Evolutionary conservation across 2,113 vertebrate genomes (phyloP).

Genomic region (Psilopsiagon aurifrons): DNA sequence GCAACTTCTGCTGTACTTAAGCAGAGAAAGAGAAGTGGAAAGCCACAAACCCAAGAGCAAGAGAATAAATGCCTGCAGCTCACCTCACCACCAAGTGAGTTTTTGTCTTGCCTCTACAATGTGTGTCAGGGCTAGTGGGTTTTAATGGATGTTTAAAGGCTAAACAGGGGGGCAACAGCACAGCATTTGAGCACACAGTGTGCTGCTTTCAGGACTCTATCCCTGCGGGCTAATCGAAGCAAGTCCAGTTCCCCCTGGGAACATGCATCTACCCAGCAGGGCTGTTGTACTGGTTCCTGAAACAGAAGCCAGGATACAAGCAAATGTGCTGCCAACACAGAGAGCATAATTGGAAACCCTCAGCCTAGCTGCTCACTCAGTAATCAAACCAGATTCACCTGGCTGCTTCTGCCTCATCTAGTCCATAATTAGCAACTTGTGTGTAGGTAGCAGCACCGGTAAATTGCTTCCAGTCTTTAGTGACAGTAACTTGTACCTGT

Average conservation of each 20-base stretch:
- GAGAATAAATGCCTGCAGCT: not conserved
- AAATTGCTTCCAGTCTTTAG: not conserved
- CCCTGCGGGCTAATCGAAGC: not conserved
- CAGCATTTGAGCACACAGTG: accelerated
- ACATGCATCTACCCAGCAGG: not conserved
- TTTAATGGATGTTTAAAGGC: not conserved
- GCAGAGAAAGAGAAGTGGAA: not conserved
- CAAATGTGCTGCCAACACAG: not conserved
- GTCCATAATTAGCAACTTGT: conserved; percentile 1
- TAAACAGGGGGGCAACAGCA: not conserved
- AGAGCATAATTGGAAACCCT: conserved; percentile 9
- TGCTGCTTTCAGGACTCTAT: not conserved
- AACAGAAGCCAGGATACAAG: not conserved
- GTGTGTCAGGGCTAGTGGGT: not conserved
- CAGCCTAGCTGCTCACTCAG: not conserved
- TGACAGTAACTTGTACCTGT: not conserved
- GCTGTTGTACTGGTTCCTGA: not conserved
- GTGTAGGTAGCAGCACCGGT: not conserved
- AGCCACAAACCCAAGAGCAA: not conserved
- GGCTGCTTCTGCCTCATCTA: not conserved
- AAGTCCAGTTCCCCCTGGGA: not conserved
- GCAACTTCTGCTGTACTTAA: not conserved
- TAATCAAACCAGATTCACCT: conserved; percentile 28
- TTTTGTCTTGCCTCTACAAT: not conserved
- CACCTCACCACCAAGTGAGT: not conserved